Base-by-base conservation (phyloP, 2,113 vertebrate genomes). In the Oxyruncus cristatus region DNA sequence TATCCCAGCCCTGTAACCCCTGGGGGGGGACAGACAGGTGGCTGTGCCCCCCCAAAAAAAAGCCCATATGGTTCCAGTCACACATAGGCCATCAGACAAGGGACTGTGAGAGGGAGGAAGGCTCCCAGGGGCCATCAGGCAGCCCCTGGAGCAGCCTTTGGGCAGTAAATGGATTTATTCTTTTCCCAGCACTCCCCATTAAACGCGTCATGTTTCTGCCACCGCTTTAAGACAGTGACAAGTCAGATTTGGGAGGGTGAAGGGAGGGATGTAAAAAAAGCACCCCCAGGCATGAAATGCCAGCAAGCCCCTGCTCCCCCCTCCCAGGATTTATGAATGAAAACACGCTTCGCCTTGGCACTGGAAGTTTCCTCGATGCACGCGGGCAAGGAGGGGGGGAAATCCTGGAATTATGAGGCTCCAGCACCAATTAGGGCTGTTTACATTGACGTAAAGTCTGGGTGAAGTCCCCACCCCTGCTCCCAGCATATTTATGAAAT, bases 381-480 rank as follows among this genome's bases (percentile, higher is more conserved):
- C 97, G 58, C 71, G 94, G 98, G 96, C 88, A 23, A 78, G 47
- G 55, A 39, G 88, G 56, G 82, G 89, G 50, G 85, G 81, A 55
- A 98, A 98, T 97, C 98, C 96, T 98, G 98, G 99, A 98, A 98
- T 98, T 98, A 98, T 96, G 98, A 98, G 99, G 99, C 99, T 99
- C 99, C 99, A 98, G 98, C 98, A 97, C 98, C 98, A 99, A 99
- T 99, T 99, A 99, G 98, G 97, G 97, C 97, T 98, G 98, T 99
- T 98, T 98, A 98, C 98, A 98, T 97, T 98, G 98, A 98, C 98
- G 98, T 98, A 97, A 97, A 98, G 98, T 98, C 98, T 98, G 97
- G 98, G 98, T 98, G 97, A 98, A 97, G 76, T 98, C 98, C 97
- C 97, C 97, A 95, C 95, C 94, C 92, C 91, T 85, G 75, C 94